Percentiles rank a stretch among this genome's conserved stretches.
Conservation (phyloP, 1,140 invertebrate species). For the Heliothis subflexa region DNA sequence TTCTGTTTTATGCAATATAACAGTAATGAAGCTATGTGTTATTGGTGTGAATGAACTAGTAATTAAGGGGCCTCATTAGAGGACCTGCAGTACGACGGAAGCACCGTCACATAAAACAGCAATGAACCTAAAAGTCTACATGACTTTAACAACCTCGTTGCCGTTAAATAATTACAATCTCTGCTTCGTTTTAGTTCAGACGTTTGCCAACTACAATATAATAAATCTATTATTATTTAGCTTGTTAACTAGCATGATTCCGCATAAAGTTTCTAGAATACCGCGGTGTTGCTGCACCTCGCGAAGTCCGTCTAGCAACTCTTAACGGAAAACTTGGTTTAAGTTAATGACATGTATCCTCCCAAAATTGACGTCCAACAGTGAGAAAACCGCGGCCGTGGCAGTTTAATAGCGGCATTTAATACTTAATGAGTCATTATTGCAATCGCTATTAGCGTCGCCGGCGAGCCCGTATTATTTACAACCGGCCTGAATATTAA, state of each 20-base stretch:
- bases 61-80: background rate
- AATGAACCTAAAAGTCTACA: constrained; percentile 2
- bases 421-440: constrained; percentile 79
- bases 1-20: too few species aligned
- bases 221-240: constrained; percentile 28
- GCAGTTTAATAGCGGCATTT: constrained; percentile 69
- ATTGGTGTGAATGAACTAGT: background rate
- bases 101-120: background rate
- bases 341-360: constrained; percentile 34
- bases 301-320: constrained; percentile 2
- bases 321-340: constrained; percentile 12
- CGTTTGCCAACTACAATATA: constrained; percentile 16
- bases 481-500: constrained; percentile 69
- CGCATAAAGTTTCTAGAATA: constrained; percentile 25
- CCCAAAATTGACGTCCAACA: constrained; percentile 33
- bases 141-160: constrained; percentile 17
- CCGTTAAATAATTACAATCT: constrained; percentile 25
- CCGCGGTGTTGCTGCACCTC: background rate
- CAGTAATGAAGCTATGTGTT: too few species aligned
- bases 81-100: background rate
- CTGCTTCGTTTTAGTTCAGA: constrained; percentile 9
- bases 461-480: constrained; percentile 62
- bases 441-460: constrained; percentile 70
- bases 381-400: constrained; percentile 52
- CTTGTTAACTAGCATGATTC: constrained; percentile 32